Base-by-base conservation (phyloP, 2,888 invertebrate species). In the Beris morrisii region DNA sequence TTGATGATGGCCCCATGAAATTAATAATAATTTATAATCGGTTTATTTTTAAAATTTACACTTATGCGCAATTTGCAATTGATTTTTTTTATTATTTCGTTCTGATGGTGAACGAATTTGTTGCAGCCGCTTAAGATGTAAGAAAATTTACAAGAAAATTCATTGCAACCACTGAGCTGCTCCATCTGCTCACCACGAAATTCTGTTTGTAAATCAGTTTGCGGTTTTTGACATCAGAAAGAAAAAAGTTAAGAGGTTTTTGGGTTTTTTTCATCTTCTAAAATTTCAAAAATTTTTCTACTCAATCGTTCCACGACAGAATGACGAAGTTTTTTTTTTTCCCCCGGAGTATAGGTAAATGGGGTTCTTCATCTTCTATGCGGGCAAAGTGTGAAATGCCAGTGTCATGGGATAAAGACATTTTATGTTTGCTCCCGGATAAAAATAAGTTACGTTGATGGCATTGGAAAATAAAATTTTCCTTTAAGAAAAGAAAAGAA, bases 321-420 rank as follows among this genome's bases (percentile, higher is more conserved):
- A 48, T 48, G 48, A 13, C n/a, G 15, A 15, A 6, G 5, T 13
- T 9, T 46, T 15, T 15, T 48, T 6, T 48, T 5, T 15, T 13
- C 4, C 15, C 15, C 6, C 48, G 15, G 44, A 44, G 32, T 32
- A 7, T 54, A 54, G 9, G 32, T 32, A 54, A 43, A 43, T 44
- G 7, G 5, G 56, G 15, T 56, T 15, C 15, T 56, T 56, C 43
- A 56, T 56, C 22, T 56, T 56, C 22, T 22, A 22, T 22, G 43
- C 9, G 15, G 44, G 43, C 44, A 12, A 44, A 11, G 56, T 44
- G 56, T 56, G 30, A 56, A 56, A 56, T 56, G 55, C 55, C 55
- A 55, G 31, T 55, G 56, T 56, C 56, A 56, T 56, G 56, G 56
- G 44, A 56, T 56, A 22, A 56, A 56, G 56, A 43, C 56, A 22